Percentiles rank a stretch among this genome's conserved stretches.
These are phyloP conservation scores for Istiophorus platypterus DNA, from an alignment of 2,113 vertebrate genomes.

Conservation along the genomic window DNA sequence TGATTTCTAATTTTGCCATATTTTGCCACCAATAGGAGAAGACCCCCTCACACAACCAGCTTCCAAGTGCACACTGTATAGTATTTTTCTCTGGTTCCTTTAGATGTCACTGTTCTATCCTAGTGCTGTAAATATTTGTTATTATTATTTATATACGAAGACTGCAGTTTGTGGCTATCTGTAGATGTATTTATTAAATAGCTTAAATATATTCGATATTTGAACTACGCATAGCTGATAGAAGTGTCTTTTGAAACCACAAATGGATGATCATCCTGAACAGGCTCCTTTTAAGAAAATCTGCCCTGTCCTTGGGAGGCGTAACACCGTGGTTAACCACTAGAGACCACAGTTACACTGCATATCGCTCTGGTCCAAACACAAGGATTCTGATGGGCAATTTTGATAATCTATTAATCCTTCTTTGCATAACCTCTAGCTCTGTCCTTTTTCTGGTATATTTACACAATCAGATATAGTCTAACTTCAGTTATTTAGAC, in stretches of 20 bases:
- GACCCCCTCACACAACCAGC: not conserved
- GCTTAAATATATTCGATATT: not conserved
- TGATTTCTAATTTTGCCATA: not conserved
- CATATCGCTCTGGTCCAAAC: not conserved
- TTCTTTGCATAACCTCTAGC: constrained; percentile 5
- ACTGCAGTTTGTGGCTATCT: not conserved
- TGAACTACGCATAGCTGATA: not conserved
- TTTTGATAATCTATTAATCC: constrained; percentile 9
- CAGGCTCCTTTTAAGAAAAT: constrained; percentile 14
- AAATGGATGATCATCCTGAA: not conserved
- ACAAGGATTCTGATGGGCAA: not conserved
- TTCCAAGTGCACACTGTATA: not conserved
- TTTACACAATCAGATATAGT: constrained; percentile 21
- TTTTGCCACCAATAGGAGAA: not conserved
- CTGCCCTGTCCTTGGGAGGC: constrained; percentile 8
- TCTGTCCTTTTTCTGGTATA: constrained; percentile 17
- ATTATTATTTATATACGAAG: constrained; percentile 1
- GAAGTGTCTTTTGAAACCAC: not conserved
- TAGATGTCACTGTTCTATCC: not conserved
- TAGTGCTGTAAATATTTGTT: constrained; percentile 2
- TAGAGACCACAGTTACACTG: constrained; percentile 69
- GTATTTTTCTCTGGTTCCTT: not conserved
- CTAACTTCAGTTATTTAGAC: not conserved
- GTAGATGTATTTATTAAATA: constrained; percentile 7
- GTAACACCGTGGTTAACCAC: constrained; percentile 55